Evolutionary conservation across 2,113 vertebrate genomes (phyloP).

Genomic region (Pelmatolapia mariae): DNA sequence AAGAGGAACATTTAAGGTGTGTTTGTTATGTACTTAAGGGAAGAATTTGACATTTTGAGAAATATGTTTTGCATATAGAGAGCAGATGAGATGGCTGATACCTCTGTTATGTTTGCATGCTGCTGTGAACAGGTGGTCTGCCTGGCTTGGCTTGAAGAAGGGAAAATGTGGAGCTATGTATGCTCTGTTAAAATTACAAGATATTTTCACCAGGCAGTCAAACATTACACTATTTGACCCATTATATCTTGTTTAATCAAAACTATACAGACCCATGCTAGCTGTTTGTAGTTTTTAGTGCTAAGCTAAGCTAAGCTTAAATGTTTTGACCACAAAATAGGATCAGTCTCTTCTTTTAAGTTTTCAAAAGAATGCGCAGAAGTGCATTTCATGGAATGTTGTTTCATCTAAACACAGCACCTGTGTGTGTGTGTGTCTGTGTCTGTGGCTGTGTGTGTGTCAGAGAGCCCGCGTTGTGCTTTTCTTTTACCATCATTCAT

Average conservation of each 20-base stretch:
- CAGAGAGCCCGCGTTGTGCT: neutral
- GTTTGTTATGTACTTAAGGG: neutral
- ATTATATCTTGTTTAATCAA: neutral
- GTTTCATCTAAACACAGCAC: neutral
- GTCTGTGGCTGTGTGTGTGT: neutral
- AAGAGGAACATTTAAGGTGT: neutral
- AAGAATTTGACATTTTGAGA: neutral
- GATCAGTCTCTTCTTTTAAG: neutral
- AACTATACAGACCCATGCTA: neutral
- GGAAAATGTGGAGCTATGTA: neutral
- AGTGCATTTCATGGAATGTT: neutral
- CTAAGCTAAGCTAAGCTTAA: neutral
- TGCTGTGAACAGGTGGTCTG: neutral
- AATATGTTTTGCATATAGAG: neutral
- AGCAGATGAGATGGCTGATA: neutral
- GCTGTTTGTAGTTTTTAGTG: neutral
- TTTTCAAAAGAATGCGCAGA: neutral
- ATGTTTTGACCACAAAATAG: neutral
- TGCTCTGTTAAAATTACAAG: neutral
- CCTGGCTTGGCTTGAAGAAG: neutral
- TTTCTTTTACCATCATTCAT: neutral
- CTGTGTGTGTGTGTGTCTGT: neutral
- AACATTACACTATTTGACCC: neutral
- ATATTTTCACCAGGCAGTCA: neutral
- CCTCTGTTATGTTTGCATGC: neutral